Percentiles rank a stretch among this genome's conserved stretches.
phyloP scores from a whole-genome alignment of 1,140 invertebrate species.

The Globodera ellingtonae region DNA sequence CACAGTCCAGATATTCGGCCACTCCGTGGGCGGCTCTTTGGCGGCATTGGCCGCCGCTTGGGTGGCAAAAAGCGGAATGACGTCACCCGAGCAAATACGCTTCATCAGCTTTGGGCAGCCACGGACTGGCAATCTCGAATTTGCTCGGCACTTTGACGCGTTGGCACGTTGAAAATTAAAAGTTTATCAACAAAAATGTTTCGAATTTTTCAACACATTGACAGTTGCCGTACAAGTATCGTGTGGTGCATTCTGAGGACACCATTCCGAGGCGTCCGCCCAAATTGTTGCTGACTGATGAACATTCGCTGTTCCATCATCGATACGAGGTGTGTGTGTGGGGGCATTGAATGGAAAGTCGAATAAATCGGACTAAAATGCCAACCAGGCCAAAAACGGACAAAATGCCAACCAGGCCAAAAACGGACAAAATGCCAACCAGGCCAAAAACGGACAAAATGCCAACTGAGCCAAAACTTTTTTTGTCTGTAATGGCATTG shows the following conservation, averaged over 20 bases:
- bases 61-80: conserved; percentile 39
- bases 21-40: conserved; percentile 43
- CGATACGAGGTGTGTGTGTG: conserved; percentile 44
- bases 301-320: conserved; percentile 46
- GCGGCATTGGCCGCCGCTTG: conserved; percentile 47
- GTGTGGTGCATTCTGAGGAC: conserved; percentile 44
- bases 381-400: too few relatives aligned
- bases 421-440: too few relatives aligned
- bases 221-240: conserved; percentile 44
- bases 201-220: background rate
- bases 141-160: conserved; percentile 40
- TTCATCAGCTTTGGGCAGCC: conserved; percentile 51
- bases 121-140: conserved; percentile 46
- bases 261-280: conserved; percentile 40
- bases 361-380: too few relatives aligned
- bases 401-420: too few relatives aligned
- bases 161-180: conserved; percentile 43
- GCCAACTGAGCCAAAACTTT: too few relatives aligned
- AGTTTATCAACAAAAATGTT: background rate
- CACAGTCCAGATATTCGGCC: conserved; percentile 42
- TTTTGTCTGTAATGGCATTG: too few relatives aligned
- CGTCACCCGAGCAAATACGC: conserved; percentile 31
- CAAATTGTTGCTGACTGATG: conserved; percentile 31
- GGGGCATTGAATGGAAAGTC: background rate
- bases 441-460: too few relatives aligned